phyloP scores from a whole-genome alignment of 1,140 invertebrate genomes.

The Stratiolaelaps scimitus region DNA sequence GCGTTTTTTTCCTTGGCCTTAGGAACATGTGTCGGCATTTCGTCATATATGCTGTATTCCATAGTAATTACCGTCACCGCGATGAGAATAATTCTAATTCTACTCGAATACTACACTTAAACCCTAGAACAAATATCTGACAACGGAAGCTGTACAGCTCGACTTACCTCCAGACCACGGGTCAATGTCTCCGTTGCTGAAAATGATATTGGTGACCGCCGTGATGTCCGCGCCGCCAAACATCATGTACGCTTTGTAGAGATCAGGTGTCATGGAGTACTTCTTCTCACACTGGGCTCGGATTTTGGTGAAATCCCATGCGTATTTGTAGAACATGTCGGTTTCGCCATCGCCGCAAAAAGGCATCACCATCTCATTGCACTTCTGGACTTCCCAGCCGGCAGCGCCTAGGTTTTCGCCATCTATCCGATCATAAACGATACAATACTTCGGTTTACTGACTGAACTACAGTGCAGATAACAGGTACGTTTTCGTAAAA shows the following conservation, averaged over 20 bases:
- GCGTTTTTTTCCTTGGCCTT: no score
- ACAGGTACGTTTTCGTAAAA: no score
- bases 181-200: slow-evolving; percentile 77
- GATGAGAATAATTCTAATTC: no score
- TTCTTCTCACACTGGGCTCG: slow-evolving; percentile 54
- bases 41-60: no score
- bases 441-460: no score
- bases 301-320: slow-evolving; percentile 60
- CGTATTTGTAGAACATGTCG: slow-evolving; percentile 65
- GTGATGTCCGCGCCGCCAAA: slow-evolving; percentile 66
- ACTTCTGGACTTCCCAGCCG: slow-evolving; percentile 44
- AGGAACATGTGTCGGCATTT: no score
- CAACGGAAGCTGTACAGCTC: no score
- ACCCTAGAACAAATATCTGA: no score
- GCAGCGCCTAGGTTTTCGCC: slow-evolving; percentile 29
- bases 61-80: no score
- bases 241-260: slow-evolving; percentile 53
- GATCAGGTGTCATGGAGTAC: slow-evolving; percentile 54
- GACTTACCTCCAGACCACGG: slow-evolving; percentile 72
- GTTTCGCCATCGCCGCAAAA: slow-evolving; percentile 61
- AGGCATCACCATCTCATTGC: slow-evolving; percentile 92
- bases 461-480: no score
- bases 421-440: slow-evolving; percentile 10
- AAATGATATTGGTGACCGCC: slow-evolving; percentile 65
- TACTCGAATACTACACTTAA: no score